Evolutionary conservation across 2,797 vertebrate genomes (phyloP), one percentile per base, ranked within the genome.

Genomic region (Catamblyrhynchus diadema): DNA sequence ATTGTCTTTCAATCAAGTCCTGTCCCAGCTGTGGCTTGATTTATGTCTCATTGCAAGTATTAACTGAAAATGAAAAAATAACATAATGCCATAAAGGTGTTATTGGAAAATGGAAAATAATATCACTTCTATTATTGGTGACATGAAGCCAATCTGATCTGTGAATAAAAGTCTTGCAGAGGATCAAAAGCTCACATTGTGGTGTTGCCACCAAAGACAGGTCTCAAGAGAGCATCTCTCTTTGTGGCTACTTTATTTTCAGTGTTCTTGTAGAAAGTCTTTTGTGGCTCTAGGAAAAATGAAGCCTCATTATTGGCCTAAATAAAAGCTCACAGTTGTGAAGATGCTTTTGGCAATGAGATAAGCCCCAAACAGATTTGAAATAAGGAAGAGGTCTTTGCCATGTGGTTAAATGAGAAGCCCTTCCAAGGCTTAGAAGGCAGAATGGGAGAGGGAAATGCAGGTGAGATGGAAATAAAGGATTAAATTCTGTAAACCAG

Each of bases 11-110:
- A 93, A 51, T 95, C 73, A 94, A 92, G 51, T 86, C 18, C 8
- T 84, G 73, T 94, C n/a, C 47, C 28, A 5, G 28, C 69, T 92
- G 69, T 81, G 61, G 24, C 41, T 86, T 90, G 82, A 92, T 87
- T 87, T 95, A 87, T 93, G 72, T 88, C 86, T 89, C 84, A 89
- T 72, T 85, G 28, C 27, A 66, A 88, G 53, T 77, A 88, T 84
- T 73, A 88, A 69, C 84, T 93, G 81, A 86, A 94, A 96, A 94
- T 92, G 69, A 94, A 90, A 94, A 94, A 91, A 81, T 77, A 91
- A 47, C 57, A 88, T 72, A 86, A 93, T 66, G 14, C 6, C n/a
- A 75, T 92, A 71, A 94, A 91, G 15, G 11, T 57, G 44, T 82
- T 92, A 92, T 66, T 92, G 79, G 61, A 92, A 97, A 91, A 94